Percentiles rank a stretch among this genome's conserved stretches.
These are phyloP conservation scores for Poeciliopsis infans DNA, from an alignment of 2,797 vertebrate species.

Conservation along the genomic window DNA sequence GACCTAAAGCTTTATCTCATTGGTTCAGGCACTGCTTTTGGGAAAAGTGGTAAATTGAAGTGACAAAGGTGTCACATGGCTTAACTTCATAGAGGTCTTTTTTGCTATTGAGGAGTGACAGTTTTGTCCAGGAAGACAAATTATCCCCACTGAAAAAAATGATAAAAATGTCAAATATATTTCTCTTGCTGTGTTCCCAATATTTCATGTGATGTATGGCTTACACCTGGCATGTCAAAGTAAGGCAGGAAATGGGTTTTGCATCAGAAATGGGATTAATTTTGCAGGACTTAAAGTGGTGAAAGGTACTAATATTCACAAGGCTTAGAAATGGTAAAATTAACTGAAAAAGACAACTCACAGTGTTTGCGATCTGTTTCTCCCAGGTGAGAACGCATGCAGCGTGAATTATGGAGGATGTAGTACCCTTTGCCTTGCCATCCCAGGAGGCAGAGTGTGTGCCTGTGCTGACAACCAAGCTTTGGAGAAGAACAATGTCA, in stretches of 20 bases:
- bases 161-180: constrained; percentile 76
- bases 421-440: constrained; percentile 91
- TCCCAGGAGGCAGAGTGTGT: constrained; percentile 95
- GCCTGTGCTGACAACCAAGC: constrained; percentile 96
- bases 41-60: constrained; percentile 73
- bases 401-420: constrained; percentile 97
- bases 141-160: constrained; percentile 57
- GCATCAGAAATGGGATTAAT: constrained; percentile 48
- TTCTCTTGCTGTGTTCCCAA: constrained; percentile 55
- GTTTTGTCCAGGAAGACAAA: constrained; percentile 74
- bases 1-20: constrained; percentile 81
- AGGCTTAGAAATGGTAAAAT: constrained; percentile 53
- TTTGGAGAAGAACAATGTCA: constrained; percentile 94
- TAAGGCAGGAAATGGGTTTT: constrained; percentile 49
- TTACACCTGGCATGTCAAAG: constrained; percentile 35
- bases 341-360: constrained; percentile 59
- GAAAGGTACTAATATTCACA: constrained; percentile 16
- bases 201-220: constrained; percentile 65
- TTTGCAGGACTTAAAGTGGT: constrained; percentile 25
- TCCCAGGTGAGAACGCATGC: constrained; percentile 94
- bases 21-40: constrained; percentile 77
- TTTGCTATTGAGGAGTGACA: constrained; percentile 40
- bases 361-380: constrained; percentile 65
- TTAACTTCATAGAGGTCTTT: constrained; percentile 71
- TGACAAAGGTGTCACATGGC: constrained; percentile 71